phyloP scores from a whole-genome alignment of 1,140 invertebrate species.

The Galleria mellonella region DNA sequence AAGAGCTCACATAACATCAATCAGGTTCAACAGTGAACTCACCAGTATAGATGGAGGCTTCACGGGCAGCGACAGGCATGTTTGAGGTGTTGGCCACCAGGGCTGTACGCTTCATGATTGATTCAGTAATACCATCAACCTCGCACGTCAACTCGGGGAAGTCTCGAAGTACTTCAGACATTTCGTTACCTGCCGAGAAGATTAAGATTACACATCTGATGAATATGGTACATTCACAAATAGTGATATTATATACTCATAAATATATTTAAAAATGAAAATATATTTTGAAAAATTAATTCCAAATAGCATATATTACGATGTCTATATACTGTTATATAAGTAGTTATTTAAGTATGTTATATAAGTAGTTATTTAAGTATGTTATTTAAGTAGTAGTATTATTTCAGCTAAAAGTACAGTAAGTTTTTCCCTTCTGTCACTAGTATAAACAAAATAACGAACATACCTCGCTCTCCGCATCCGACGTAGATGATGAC shows the following conservation, averaged over 20 bases:
- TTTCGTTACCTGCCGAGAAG: constrained; percentile 79
- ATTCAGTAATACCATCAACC: constrained; percentile 96
- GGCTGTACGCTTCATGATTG: constrained; percentile 99
- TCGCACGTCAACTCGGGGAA: constrained; percentile 99
- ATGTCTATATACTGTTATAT: too few relatives aligned
- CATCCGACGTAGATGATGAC: constrained; percentile 99
- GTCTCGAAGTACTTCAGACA: constrained; percentile 95
- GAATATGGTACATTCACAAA: too few relatives aligned
- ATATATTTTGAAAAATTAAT: too few relatives aligned
- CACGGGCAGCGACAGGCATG: constrained; percentile 99
- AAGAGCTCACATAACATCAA: not conserved
- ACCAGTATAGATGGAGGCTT: constrained; percentile 99
- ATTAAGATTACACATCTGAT: not conserved
- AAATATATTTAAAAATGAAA: too few relatives aligned
- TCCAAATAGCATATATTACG: too few relatives aligned
- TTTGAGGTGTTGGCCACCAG: constrained; percentile 99
- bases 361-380: too few relatives aligned
- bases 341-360: too few relatives aligned
- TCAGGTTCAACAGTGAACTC: not conserved
- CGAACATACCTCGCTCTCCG: constrained; percentile 90
- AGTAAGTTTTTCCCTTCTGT: too few relatives aligned
- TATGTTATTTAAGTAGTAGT: too few relatives aligned
- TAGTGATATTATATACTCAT: too few relatives aligned
- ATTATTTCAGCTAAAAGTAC: too few relatives aligned
- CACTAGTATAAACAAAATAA: too few relatives aligned